These are phyloP conservation scores for Oceanites oceanicus DNA, from an alignment of 2,113 vertebrate genomes.

Conservation along the genomic window DNA sequence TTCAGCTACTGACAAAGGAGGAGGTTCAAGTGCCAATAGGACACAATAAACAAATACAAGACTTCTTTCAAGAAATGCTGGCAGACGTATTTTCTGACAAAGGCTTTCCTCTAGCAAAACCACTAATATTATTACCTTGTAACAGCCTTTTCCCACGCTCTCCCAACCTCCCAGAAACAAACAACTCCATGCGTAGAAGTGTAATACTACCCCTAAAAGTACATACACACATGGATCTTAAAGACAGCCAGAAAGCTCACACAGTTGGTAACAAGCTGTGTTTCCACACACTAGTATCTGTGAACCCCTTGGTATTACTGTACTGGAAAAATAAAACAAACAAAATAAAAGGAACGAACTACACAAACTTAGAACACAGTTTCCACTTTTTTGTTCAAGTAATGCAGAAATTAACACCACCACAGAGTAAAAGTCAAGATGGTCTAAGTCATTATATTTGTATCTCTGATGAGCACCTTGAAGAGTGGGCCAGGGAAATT, in stretches of 20 bases:
- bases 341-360: neutral
- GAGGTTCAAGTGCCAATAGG: neutral
- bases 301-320: neutral
- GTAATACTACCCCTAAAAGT: neutral
- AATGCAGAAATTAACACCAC: neutral
- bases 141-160: neutral
- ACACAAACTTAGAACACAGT: neutral
- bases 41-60: neutral
- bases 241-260: neutral
- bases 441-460: neutral
- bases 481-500: neutral
- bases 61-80: neutral
- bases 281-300: neutral
- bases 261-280: neutral
- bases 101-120: neutral
- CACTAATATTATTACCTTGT: neutral
- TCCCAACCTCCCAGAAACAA: neutral
- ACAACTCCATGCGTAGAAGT: neutral
- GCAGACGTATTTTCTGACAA: neutral
- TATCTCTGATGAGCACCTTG: neutral
- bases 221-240: neutral
- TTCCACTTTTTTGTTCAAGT: neutral
- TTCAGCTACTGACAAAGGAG: neutral
- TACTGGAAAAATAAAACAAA: neutral
- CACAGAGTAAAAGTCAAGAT: neutral